phyloP scores from a whole-genome alignment of 2,113 vertebrate genomes.

The Orycteropus afer region DNA sequence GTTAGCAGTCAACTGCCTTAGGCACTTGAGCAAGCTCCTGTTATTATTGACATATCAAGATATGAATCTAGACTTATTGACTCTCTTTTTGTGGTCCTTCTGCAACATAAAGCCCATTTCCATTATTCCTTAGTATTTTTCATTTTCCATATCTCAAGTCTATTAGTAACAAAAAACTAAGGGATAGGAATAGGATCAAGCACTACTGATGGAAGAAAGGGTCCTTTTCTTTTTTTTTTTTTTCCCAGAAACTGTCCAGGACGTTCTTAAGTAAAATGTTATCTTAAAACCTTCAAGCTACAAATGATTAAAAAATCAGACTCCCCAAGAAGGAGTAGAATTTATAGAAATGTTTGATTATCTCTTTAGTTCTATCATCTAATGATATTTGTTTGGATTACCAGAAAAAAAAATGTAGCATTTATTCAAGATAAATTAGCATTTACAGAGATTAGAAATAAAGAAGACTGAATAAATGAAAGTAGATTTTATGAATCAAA shows the following conservation, averaged over 20 bases:
- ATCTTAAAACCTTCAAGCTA: background rate
- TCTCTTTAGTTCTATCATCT: background rate
- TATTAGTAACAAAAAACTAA: constrained; percentile 1
- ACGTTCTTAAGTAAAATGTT: background rate
- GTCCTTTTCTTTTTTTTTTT: background rate
- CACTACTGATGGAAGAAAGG: background rate
- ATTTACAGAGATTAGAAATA: background rate
- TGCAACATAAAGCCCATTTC: background rate
- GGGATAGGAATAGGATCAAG: background rate
- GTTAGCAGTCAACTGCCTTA: too few species aligned
- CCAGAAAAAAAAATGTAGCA: background rate
- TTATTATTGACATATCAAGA: background rate
- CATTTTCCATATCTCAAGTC: background rate
- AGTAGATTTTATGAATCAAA: background rate
- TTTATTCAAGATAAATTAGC: background rate
- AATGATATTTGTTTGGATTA: background rate
- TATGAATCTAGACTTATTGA: background rate
- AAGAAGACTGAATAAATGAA: background rate
- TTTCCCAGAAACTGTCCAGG: background rate
- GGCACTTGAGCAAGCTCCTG: too few species aligned
- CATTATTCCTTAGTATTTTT: background rate
- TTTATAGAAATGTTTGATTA: background rate
- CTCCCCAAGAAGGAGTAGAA: background rate
- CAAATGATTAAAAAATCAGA: background rate
- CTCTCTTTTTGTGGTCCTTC: background rate